phyloP scores from a whole-genome alignment of 1,140 invertebrate genomes.

The Heliconius himera region DNA sequence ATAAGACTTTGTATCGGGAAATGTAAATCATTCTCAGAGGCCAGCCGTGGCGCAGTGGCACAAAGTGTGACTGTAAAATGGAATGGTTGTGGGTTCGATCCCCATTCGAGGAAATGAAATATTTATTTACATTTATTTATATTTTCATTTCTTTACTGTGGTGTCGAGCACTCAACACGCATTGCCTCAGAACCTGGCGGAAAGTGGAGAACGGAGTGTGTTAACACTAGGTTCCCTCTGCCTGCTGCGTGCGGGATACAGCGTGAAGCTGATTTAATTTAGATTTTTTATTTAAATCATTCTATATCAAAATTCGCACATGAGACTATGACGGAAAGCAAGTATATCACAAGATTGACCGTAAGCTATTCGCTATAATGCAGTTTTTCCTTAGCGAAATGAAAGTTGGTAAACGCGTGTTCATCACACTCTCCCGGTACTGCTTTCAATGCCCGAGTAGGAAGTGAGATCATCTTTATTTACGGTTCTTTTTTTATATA shows the following conservation, averaged over 20 bases:
- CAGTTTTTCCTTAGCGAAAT: conserved; percentile 70
- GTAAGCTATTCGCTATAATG: conserved; percentile 60
- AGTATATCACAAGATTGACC: conserved; percentile 60
- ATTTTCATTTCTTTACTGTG: too few relatives aligned
- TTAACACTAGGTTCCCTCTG: too few relatives aligned
- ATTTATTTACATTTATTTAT: too few relatives aligned
- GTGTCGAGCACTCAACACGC: too few relatives aligned
- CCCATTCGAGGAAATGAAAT: too few relatives aligned
- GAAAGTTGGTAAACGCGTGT: conserved; percentile 68
- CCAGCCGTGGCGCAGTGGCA: too few relatives aligned
- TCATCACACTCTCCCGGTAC: conserved; percentile 70
- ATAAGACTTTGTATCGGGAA: neutral
- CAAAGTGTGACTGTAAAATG: too few relatives aligned
- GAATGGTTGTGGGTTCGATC: too few relatives aligned
- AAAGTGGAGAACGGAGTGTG: too few relatives aligned
- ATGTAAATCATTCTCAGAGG: neutral
- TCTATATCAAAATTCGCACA: neutral
- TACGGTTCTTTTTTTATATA: conserved; percentile 31
- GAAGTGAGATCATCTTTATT: conserved; percentile 54
- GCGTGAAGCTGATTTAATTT: too few relatives aligned
- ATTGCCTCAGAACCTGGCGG: too few relatives aligned
- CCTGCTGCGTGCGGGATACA: too few relatives aligned
- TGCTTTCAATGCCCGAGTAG: conserved; percentile 72
- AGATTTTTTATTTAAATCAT: neutral
- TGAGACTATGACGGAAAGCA: conserved; percentile 20